These are phyloP conservation scores for Pomacea canaliculata DNA, from an alignment of 2,888 invertebrate species.

Conservation along the genomic window DNA sequence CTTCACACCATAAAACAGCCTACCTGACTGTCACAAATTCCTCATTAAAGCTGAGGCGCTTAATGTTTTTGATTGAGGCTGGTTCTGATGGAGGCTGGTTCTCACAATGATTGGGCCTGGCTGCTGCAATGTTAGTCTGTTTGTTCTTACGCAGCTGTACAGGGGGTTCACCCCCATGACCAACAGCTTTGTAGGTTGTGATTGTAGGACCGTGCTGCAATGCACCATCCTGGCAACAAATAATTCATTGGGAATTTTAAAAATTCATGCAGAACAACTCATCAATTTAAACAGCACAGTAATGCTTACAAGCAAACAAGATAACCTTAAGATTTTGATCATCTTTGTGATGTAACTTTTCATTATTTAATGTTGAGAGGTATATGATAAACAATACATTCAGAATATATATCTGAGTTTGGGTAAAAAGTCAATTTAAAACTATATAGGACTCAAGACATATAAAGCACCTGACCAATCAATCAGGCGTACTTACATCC, in stretches of 20 bases:
- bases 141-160: neutral
- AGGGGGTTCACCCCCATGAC: constrained; percentile 1
- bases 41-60: constrained; percentile 51
- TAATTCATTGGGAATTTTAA: neutral
- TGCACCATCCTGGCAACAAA: constrained; percentile 49
- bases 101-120: constrained; percentile 4
- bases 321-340: no score
- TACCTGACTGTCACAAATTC: constrained; percentile 46
- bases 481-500: no score
- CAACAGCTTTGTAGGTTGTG: constrained; percentile 63
- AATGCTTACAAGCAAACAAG: no score
- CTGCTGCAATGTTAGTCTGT: neutral
- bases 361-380: no score
- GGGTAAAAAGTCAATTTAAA: no score
- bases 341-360: no score
- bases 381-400: no score
- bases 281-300: no score
- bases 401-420: no score
- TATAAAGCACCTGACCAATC: no score
- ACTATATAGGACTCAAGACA: no score
- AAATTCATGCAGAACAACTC: no score
- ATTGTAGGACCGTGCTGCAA: constrained; percentile 61
- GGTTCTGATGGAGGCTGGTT: constrained; percentile 34
- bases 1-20: neutral
- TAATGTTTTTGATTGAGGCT: constrained; percentile 59